Evolutionary conservation across 1,140 invertebrate genomes (phyloP).

Genomic region (Vollenhovia emeryi): DNA sequence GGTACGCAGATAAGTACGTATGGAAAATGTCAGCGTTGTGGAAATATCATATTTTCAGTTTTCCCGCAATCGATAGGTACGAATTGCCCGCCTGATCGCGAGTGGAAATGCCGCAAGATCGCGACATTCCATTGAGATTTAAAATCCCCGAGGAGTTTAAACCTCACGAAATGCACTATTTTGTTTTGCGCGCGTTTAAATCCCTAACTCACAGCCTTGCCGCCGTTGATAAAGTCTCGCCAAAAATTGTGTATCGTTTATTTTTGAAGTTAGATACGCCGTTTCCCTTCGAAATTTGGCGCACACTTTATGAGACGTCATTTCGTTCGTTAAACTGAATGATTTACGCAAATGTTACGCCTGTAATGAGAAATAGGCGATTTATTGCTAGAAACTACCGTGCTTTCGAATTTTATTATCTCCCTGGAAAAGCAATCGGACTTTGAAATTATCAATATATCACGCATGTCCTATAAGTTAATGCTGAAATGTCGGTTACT

Average conservation of each 20-base stretch:
- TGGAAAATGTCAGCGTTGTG: constrained; percentile 32
- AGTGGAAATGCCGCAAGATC: not conserved
- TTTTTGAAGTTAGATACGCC: no score
- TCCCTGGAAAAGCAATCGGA: not conserved
- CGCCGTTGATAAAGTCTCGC: not conserved
- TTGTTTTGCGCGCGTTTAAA: not conserved
- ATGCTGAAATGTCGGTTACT: not conserved
- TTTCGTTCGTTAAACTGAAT: not conserved
- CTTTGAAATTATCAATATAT: not conserved
- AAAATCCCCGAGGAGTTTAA: not conserved
- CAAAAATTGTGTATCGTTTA: no score
- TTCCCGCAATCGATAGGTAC: constrained; percentile 52
- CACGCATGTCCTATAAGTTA: not conserved
- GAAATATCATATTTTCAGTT: constrained; percentile 53
- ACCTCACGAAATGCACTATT: not conserved
- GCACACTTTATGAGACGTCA: not conserved
- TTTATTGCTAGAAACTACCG: not conserved
- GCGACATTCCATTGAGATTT: not conserved
- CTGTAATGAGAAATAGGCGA: not conserved
- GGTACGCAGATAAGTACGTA: constrained; percentile 3
- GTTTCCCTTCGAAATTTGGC: not conserved
- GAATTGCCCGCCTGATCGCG: constrained; percentile 13
- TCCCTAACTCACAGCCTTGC: not conserved
- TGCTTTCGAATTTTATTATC: not conserved
- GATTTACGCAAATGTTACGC: not conserved